phyloP scores from a whole-genome alignment of 2,113 vertebrate species.

The Psammodynastes pulverulentus region DNA sequence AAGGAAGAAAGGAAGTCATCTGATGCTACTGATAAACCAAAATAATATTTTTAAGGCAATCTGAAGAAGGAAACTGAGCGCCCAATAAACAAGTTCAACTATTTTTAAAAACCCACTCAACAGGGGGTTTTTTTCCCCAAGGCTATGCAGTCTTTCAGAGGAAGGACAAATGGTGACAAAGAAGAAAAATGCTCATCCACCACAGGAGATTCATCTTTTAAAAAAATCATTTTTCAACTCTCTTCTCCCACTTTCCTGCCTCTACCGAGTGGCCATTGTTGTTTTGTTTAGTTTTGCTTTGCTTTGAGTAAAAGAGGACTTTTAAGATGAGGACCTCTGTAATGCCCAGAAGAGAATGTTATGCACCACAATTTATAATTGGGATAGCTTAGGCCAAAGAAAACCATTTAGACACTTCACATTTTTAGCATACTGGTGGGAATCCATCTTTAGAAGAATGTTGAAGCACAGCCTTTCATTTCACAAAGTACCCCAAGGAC shows the following conservation, averaged over 20 bases:
- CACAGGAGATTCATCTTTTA: not conserved
- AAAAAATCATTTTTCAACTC: not conserved
- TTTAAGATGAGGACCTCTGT: not conserved
- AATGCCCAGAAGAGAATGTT: not conserved
- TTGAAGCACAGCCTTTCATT: not conserved
- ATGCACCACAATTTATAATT: not conserved
- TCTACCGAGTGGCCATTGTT: not conserved
- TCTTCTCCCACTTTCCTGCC: not conserved
- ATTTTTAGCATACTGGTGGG: not conserved
- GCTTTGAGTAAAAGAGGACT: not conserved
- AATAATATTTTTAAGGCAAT: not conserved
- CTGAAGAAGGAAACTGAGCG: not conserved
- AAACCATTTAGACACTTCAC: not conserved
- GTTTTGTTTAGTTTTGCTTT: not conserved
- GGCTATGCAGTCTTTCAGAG: not conserved
- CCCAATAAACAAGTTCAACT: not conserved
- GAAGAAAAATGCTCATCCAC: not conserved
- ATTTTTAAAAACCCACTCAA: not conserved
- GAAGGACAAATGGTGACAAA: not conserved
- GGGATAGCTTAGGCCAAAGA: not conserved
- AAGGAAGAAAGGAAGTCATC: not conserved
- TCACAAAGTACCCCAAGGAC: not conserved
- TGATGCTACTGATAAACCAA: not conserved
- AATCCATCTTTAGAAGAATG: not conserved
- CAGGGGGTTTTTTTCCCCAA: not conserved